Evolutionary conservation across 2,888 invertebrate genomes (phyloP), one percentile per base, ranked within the genome.

Genomic region (Cheilosia impressa): DNA sequence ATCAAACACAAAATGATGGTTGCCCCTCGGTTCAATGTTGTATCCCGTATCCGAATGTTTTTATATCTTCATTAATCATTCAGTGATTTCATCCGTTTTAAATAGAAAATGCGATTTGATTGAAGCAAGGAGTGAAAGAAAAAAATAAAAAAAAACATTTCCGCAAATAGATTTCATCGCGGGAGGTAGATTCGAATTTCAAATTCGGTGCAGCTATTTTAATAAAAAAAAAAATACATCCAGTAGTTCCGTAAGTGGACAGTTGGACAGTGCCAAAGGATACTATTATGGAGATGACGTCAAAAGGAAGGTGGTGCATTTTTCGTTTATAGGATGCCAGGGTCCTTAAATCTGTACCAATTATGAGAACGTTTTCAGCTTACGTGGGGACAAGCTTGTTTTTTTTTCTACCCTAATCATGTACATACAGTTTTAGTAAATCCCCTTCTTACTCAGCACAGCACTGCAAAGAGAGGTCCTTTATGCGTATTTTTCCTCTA

Each of bases 11-110:
- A 71, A 76, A 52, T 45, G 50, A 63, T 58, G 62, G 45, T 69
- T 71, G 38, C 53, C 60, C 50, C 60, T 47, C 38, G 24, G 38
- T 52, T 72, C 71, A 34, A 65, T 65, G 65, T n/a, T 60, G 38
- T 68, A 15, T 13, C 55, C 57, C 34, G n/a, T 41, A 72, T 71
- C 69, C 75, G 65, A 71, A 79, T 71, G 75, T 84, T 84, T 84
- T 80, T 84, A 84, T 80, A 71, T 47, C 84, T 80, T 84, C 84
- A 84, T 84, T 84, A 80, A 84, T 84, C 84, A 84, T 84, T 84
- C 60, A 84, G 69, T 71, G 27, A 79, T 80, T 80, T 71, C 53
- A 75, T 80, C 27, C 66, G 50, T 75, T 84, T 80, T 75, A 79
- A 63, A 50, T 75, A 53, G 58, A 60, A 84, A 71, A 53, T 65